These are phyloP conservation scores for Stramonita haemastoma DNA, from an alignment of 2,888 invertebrate genomes.

Conservation along the genomic window DNA sequence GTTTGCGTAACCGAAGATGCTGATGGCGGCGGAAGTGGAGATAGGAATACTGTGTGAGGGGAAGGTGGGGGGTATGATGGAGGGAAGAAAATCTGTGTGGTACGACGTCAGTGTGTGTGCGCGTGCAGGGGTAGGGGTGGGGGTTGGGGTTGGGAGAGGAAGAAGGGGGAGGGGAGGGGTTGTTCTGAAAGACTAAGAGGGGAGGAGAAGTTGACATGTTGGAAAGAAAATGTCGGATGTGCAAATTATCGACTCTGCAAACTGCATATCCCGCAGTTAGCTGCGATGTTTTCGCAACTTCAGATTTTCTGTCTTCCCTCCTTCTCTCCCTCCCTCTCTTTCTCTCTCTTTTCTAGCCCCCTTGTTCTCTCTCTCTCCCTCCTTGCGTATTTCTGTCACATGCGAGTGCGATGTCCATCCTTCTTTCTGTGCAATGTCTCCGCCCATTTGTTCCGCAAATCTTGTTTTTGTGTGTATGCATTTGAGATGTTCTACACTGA, in stretches of 20 bases:
- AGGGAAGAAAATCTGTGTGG: not conserved
- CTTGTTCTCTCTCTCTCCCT: not conserved
- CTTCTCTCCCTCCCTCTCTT: not conserved
- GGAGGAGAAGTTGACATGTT: not conserved
- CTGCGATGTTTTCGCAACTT: not conserved
- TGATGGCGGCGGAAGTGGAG: not conserved
- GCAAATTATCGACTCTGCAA: not conserved
- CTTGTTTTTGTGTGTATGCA: no score
- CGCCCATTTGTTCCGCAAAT: no score
- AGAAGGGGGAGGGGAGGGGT: not conserved
- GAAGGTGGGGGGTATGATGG: not conserved
- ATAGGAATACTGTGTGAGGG: not conserved
- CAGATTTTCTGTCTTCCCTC: not conserved
- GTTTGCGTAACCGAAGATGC: conserved; percentile 11
- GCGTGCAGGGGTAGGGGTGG: not conserved
- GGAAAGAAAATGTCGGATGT: conserved; percentile 8
- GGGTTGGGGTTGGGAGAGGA: not conserved
- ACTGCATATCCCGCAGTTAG: not conserved
- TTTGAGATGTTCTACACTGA: no score
- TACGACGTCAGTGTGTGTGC: no score
- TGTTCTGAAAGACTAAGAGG: not conserved
- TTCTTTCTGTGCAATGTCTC: no score
- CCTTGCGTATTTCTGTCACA: not conserved
- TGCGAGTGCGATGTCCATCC: no score
- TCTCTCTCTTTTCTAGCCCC: not conserved